Evolutionary conservation across 1,140 invertebrate genomes (phyloP), one percentile per base, ranked within the genome.

Genomic region (Drosophila sucinea): DNA sequence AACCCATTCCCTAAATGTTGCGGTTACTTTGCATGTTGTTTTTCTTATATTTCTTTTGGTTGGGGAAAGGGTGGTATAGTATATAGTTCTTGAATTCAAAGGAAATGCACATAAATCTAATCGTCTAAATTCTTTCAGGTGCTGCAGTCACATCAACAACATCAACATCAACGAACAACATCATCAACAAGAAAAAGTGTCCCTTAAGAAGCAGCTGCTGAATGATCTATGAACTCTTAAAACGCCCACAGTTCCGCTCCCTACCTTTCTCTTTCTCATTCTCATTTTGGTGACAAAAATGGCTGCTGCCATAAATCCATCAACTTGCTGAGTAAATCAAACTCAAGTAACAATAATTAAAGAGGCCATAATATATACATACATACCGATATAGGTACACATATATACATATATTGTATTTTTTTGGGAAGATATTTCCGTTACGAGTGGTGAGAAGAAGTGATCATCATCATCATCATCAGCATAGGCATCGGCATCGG

Each of bases 221-320:
- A 60, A 67, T 87, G 84, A 87, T 83, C 77, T 80, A 89, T 87
- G 76, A 70, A 78, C 66, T 38, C 30, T 29, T 41, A 40, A 51
- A 55, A 17, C 38, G 56, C 56, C 56, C 56, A 58, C 56, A 33
- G 4, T 7, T 23, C 17, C 30, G 44, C 44, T 27, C 17, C 17
- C 1, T 23, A 6, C n/a, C 23, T 25, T 8, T 25, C 35, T 32
- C 66, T 10, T 47, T 47, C 23, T 51, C 23, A 27, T 27, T 27
- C 44, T 51, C 25, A 51, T 47, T 71, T 71, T 71, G 74, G 75
- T 77, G 73, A 77, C 73, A 75, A 89, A 80, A 73, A 84, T 87
- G 84, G n/a, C 55, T 57, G 73, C 80, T 74, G 80, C 80, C 85
- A 89, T 89, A 89, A 89, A 89, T 89, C 84, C 84, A 89, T 89